Evolutionary conservation across 2,888 invertebrate species (phyloP).

Genomic region (Caenorhabditis sp.): DNA sequence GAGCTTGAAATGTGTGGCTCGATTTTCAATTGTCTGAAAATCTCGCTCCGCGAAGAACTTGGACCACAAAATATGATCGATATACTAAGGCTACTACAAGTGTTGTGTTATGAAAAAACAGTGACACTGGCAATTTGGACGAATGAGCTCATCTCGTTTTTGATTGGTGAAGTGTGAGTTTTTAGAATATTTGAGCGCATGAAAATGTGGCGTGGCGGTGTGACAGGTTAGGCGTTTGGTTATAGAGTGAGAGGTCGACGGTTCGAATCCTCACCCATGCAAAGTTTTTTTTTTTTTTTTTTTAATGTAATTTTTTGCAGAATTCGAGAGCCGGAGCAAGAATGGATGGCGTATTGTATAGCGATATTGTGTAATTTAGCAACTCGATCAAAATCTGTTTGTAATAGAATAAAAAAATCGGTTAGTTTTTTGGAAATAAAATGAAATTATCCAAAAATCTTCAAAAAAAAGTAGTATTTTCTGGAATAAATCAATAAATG

Average conservation of each 20-base stretch:
- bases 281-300: too few relatives aligned
- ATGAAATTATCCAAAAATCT: not conserved
- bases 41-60: conserved; percentile 55
- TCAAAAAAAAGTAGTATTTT: conserved; percentile 2
- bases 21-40: conserved; percentile 53
- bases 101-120: conserved; percentile 59
- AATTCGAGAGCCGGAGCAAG: conserved; percentile 47
- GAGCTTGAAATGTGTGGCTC: conserved; percentile 53
- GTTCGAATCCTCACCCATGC: too few relatives aligned
- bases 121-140: conserved; percentile 57
- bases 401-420: conserved; percentile 54
- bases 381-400: conserved; percentile 57
- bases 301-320: conserved; percentile 20
- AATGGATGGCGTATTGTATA: conserved; percentile 65
- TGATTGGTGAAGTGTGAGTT: conserved; percentile 60
- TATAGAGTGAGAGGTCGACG: too few relatives aligned
- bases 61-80: conserved; percentile 67
- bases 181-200: too few relatives aligned
- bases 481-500: too few relatives aligned
- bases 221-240: too few relatives aligned
- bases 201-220: too few relatives aligned
- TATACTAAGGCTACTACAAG: conserved; percentile 59
- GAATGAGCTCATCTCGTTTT: conserved; percentile 54
- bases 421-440: conserved; percentile 30
- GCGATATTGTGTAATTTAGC: conserved; percentile 67